Base-by-base conservation (phyloP, 1,140 invertebrate species). In the Drosophila elegans region DNA sequence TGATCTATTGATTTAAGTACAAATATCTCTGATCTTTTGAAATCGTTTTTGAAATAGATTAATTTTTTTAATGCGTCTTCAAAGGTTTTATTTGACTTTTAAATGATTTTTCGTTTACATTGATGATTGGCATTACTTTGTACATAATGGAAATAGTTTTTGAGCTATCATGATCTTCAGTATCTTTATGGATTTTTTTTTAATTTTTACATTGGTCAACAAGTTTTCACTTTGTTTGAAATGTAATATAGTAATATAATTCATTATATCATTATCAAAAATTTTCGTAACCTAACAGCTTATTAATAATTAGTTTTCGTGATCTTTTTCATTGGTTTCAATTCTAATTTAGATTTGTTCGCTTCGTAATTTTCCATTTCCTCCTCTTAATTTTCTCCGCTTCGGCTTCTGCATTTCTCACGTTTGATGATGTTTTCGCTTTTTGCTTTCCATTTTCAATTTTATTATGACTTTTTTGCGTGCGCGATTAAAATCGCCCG, bases 401-500 rank as follows among this genome's bases (percentile, higher is more conserved):
- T 29, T 13, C 5, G 29, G 29, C 29, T 32, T 32, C 29, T 32
- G 29, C 29, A 32, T 32, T 32, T 32, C 49, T 25, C 27, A 41
- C 49, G 27, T 53, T 53, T 49, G 21, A 60, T 27, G 45, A 49
- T 38, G 21, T 53, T 55, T 64, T 64, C 11, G 38, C 41, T 53
- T 55, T 61, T 64, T 9, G 38, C 41, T 49, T 74, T 10, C n/a
- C 42, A 46, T 59, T 74, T 55, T 66, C 41, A 49, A 69, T 78
- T 78, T 74, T 55, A 74, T 78, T 77, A 74, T 74, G 78, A 72
- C 63, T 80, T 63, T 76, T 80, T 84, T 80, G 80, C 77, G 80
- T 80, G 66, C 61, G 67, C 78, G 80, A 83, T 83, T 83, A 80
- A 83, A 83, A 79, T 67, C 45, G 60, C 25, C 38, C 54, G 67